Evolutionary conservation across 1,140 invertebrate genomes (phyloP).

Genomic region (Cydia fagiglandana): DNA sequence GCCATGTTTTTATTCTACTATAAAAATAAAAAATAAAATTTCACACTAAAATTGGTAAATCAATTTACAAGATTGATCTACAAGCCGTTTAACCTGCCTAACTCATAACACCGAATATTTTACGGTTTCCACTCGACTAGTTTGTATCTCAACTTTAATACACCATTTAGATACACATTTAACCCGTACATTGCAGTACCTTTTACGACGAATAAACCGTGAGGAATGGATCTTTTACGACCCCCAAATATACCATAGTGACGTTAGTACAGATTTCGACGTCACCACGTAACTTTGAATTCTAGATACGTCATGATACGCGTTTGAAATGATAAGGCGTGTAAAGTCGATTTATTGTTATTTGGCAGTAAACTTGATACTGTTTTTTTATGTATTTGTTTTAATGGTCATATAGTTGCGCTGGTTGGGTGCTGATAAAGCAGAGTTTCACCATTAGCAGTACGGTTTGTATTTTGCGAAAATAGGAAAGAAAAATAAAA

Average conservation of each 20-base stretch:
- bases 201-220: constrained; percentile 71
- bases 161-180: constrained; percentile 69
- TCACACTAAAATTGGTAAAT: too few relatives aligned
- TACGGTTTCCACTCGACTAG: constrained; percentile 73
- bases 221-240: constrained; percentile 75
- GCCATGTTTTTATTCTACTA: too few relatives aligned
- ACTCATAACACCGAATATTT: constrained; percentile 53
- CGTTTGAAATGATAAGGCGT: constrained; percentile 54
- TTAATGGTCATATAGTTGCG: constrained; percentile 32
- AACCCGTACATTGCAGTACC: constrained; percentile 66
- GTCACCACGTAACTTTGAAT: constrained; percentile 69
- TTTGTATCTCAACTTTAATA: constrained; percentile 77
- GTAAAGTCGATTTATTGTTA: constrained; percentile 37
- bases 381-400: constrained; percentile 43
- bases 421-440: not conserved
- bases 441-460: not conserved
- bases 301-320: constrained; percentile 56
- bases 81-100: not conserved
- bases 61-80: not conserved
- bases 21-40: too few relatives aligned
- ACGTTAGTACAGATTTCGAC: constrained; percentile 57
- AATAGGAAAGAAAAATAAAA: not conserved
- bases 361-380: constrained; percentile 46
- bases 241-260: constrained; percentile 43
- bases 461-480: not conserved